Evolutionary conservation across 2,113 vertebrate genomes (phyloP).

Genomic region (Rhabdomys dilectus): DNA sequence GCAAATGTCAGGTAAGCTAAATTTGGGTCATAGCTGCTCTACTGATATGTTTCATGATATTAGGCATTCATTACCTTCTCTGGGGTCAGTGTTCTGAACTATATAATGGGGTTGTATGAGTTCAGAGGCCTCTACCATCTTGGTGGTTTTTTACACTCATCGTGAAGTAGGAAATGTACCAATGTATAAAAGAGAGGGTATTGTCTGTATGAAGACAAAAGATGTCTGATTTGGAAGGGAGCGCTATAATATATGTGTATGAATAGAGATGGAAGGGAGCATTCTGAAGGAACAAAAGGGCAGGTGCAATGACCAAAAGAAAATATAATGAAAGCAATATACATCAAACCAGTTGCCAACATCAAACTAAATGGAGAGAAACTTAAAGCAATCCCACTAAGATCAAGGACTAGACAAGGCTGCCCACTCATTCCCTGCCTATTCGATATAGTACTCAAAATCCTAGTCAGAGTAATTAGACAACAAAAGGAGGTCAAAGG

Average conservation of each 20-base stretch:
- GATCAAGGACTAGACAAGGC: no score
- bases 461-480: no score
- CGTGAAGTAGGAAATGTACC: not conserved
- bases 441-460: no score
- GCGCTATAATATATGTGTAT: not conserved
- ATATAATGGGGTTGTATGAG: not conserved
- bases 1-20: constrained; percentile 58
- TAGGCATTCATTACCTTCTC: not conserved
- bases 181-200: not conserved
- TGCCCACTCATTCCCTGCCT: no score
- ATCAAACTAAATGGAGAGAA: no score
- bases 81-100: constrained; percentile 12
- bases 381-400: no score
- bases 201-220: not conserved
- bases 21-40: not conserved
- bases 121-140: not conserved
- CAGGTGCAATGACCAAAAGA: not conserved
- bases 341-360: no score
- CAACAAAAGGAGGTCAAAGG: no score
- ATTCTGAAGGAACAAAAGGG: not conserved
- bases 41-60: not conserved
- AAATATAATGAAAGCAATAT: no score
- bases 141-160: constrained; percentile 25
- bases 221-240: not conserved
- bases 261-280: not conserved